A percentile compares a stretch with the other conserved stretches of the same genome.
Evolutionary conservation across 1,140 invertebrate genomes (phyloP).

Genomic region (Lerema accius): DNA sequence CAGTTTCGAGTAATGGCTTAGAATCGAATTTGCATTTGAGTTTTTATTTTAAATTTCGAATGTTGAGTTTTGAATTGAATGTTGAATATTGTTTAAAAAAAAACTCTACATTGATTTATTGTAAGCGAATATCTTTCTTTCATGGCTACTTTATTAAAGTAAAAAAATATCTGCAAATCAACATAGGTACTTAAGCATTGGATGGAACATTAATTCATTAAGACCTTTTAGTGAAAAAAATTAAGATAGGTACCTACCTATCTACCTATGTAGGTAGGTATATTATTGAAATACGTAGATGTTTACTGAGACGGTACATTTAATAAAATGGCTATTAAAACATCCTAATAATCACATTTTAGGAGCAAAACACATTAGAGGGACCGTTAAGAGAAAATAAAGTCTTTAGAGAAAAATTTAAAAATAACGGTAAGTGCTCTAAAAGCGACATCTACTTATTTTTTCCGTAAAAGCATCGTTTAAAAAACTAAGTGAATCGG

Average conservation of each 20-base stretch:
- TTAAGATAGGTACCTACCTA: too few species aligned
- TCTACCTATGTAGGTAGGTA: not conserved
- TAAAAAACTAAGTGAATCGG: slow-evolving; percentile 66
- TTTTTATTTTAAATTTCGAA: slow-evolving; percentile 6
- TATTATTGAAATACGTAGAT: not conserved
- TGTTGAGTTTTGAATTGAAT: too few species aligned
- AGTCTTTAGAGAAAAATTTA: slow-evolving; percentile 47
- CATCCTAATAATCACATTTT: slow-evolving; percentile 10
- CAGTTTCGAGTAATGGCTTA: too few species aligned
- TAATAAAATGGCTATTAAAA: slow-evolving; percentile 5
- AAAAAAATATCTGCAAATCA: too few species aligned
- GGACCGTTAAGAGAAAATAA: slow-evolving; percentile 47
- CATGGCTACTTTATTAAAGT: too few species aligned
- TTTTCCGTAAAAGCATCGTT: slow-evolving; percentile 65
- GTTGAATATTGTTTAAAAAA: too few species aligned
- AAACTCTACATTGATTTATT: too few species aligned
- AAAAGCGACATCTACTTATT: slow-evolving; percentile 58
- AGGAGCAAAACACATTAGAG: slow-evolving; percentile 47
- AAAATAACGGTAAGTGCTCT: slow-evolving; percentile 51
- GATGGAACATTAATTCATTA: too few species aligned
- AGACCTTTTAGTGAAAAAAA: too few species aligned
- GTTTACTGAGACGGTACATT: not conserved
- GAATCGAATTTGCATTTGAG: too few species aligned
- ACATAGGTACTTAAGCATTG: too few species aligned
- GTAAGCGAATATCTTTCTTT: too few species aligned